These are phyloP conservation scores for Scaptomyza pallida DNA, from an alignment of 1,140 invertebrate species.

Conservation along the genomic window DNA sequence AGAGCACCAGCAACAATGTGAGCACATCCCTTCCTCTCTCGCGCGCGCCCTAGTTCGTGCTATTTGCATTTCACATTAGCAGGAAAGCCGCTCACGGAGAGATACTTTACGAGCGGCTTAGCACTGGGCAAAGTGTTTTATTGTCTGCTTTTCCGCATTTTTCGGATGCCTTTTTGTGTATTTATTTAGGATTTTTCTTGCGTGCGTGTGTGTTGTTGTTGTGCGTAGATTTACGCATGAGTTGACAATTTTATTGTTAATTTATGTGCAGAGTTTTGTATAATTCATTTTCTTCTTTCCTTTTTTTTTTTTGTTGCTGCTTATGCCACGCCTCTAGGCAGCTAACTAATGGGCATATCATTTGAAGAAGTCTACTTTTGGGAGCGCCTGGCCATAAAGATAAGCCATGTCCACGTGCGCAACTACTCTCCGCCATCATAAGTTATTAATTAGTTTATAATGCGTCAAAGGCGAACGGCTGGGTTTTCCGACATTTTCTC, in stretches of 20 bases:
- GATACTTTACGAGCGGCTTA: conserved; percentile 60
- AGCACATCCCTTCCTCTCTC: conserved; percentile 7
- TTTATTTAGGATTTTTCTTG: conserved; percentile 62
- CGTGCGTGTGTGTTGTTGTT: conserved; percentile 23
- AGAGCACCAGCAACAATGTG: not conserved
- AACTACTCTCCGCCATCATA: conserved; percentile 41
- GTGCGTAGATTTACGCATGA: conserved; percentile 57
- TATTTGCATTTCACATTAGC: conserved; percentile 69
- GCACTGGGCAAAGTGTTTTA: conserved; percentile 47
- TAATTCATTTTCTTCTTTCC: conserved; percentile 6
- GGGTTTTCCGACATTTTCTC: conserved; percentile 11
- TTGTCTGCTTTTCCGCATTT: conserved; percentile 28
- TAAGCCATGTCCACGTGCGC: conserved; percentile 1
- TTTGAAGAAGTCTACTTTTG: conserved; percentile 7
- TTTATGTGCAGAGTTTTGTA: conserved; percentile 49
- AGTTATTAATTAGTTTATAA: conserved; percentile 74
- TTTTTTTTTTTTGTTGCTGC: no score
- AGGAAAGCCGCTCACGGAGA: conserved; percentile 46
- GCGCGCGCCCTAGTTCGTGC: not conserved
- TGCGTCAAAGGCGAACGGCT: conserved; percentile 11
- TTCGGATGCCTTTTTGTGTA: conserved; percentile 33
- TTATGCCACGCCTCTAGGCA: conserved; percentile 27
- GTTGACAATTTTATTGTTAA: conserved; percentile 74
- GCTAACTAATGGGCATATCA: conserved; percentile 49
- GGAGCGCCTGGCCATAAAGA: conserved; percentile 45